These are phyloP conservation scores for Hyposmocoma kahamanoa DNA, from an alignment of 1,140 invertebrate species.

Conservation along the genomic window DNA sequence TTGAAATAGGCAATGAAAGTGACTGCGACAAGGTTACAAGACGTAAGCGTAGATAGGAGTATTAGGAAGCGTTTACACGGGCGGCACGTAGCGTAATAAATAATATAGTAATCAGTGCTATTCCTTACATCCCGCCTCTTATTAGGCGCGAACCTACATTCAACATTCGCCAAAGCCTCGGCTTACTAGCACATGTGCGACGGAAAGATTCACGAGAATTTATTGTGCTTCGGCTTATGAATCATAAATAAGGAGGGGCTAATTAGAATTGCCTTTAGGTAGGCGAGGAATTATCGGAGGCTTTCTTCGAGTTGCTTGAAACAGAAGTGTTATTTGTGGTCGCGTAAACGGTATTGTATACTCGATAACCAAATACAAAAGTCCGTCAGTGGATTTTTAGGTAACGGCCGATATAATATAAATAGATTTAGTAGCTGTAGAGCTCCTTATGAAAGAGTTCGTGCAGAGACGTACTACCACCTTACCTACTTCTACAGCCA, in stretches of 20 bases:
- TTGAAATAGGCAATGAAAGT: background rate
- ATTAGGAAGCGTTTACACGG: slow-evolving; percentile 67
- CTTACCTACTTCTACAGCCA: no score
- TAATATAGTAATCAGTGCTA: slow-evolving; percentile 71
- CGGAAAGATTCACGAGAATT: slow-evolving; percentile 66
- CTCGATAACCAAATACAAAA: no score
- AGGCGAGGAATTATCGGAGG: background rate
- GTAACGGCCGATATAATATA: no score
- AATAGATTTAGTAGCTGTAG: no score
- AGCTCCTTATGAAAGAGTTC: no score
- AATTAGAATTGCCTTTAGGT: slow-evolving; percentile 44
- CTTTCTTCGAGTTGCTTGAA: background rate
- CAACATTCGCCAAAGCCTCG: slow-evolving; percentile 65
- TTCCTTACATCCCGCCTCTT: slow-evolving; percentile 70
- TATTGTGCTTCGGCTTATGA: slow-evolving; percentile 70
- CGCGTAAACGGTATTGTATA: background rate
- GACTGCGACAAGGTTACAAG: slow-evolving; percentile 46
- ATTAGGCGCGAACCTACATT: slow-evolving; percentile 68
- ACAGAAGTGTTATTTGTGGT: background rate
- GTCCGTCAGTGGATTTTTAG: no score
- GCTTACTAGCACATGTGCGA: slow-evolving; percentile 69
- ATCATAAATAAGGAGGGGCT: slow-evolving; percentile 69
- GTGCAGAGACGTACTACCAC: no score
- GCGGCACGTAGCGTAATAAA: slow-evolving; percentile 69
- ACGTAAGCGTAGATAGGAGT: slow-evolving; percentile 40